These are phyloP conservation scores for Dysmachus trigonus DNA, from an alignment of 2,888 invertebrate species.

Conservation along the genomic window DNA sequence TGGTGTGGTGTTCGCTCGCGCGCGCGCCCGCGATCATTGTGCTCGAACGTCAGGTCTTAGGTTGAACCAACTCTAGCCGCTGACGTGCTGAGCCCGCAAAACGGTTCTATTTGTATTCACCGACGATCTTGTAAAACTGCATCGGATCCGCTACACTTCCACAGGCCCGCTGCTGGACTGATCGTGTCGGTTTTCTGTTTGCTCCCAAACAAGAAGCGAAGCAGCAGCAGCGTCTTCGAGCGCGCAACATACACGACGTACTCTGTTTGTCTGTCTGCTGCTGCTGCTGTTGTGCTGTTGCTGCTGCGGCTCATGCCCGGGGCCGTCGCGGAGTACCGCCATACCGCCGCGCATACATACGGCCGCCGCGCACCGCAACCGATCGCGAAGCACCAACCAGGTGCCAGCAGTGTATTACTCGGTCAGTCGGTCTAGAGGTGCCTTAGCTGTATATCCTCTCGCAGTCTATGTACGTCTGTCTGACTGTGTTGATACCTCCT, in stretches of 20 bases:
- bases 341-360: not conserved
- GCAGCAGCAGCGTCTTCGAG: not conserved
- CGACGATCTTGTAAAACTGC: constrained; percentile 36
- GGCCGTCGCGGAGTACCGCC: not conserved
- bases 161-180: not conserved
- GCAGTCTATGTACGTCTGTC: constrained; percentile 65
- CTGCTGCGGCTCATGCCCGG: too few relatives aligned
- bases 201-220: not conserved
- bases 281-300: too few relatives aligned
- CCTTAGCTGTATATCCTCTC: constrained; percentile 59
- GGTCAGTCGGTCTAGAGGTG: constrained; percentile 65
- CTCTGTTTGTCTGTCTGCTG: constrained; percentile 11
- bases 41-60: not conserved
- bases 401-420: constrained; percentile 64
- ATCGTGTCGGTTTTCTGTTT: not conserved
- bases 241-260: not conserved
- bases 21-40: not conserved
- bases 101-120: constrained; percentile 41
- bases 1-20: too few relatives aligned
- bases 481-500: constrained; percentile 59
- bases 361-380: not conserved
- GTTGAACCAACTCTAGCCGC: constrained; percentile 30
- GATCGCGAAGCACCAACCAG: constrained; percentile 43
- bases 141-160: constrained; percentile 34
- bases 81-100: constrained; percentile 22